Percentiles rank a stretch among this genome's conserved stretches.
These are phyloP conservation scores for Nematopogon swammerdamellus DNA, from an alignment of 2,888 invertebrate genomes.

Conservation along the genomic window DNA sequence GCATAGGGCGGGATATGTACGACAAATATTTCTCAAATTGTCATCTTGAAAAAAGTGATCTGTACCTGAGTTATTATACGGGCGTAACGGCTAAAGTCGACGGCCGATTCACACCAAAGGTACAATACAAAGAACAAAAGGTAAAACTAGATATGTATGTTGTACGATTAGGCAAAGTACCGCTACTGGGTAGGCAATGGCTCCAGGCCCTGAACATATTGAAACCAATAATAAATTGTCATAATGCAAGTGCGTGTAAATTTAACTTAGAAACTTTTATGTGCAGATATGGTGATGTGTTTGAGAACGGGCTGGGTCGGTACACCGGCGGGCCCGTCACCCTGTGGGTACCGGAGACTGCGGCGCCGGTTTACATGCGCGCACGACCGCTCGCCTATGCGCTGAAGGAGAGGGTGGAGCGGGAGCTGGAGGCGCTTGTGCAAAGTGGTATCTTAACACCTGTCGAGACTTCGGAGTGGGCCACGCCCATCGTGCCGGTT, in stretches of 20 bases:
- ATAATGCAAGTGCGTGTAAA: neutral
- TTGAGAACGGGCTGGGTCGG: conserved; percentile 1
- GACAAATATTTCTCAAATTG: neutral
- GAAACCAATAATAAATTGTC: neutral
- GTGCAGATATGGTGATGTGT: neutral
- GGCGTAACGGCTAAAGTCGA: neutral
- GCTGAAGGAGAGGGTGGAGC: no score
- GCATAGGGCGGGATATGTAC: neutral
- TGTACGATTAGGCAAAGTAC: neutral
- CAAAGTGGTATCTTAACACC: no score
- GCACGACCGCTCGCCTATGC: no score
- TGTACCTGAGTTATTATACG: neutral
- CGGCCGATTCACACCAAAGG: neutral
- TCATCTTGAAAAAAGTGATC: neutral
- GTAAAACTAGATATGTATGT: neutral
- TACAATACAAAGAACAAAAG: neutral
- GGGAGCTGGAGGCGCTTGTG: no score
- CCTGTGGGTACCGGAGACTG: no score
- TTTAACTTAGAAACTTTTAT: neutral
- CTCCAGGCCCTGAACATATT: neutral
- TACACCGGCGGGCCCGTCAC: conserved; percentile 3
- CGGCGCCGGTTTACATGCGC: no score
- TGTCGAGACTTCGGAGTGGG: no score
- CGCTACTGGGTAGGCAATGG: neutral
- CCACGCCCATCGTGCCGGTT: neutral